phyloP scores from a whole-genome alignment of 2,797 vertebrate genomes.

The Diceros bicornis region DNA sequence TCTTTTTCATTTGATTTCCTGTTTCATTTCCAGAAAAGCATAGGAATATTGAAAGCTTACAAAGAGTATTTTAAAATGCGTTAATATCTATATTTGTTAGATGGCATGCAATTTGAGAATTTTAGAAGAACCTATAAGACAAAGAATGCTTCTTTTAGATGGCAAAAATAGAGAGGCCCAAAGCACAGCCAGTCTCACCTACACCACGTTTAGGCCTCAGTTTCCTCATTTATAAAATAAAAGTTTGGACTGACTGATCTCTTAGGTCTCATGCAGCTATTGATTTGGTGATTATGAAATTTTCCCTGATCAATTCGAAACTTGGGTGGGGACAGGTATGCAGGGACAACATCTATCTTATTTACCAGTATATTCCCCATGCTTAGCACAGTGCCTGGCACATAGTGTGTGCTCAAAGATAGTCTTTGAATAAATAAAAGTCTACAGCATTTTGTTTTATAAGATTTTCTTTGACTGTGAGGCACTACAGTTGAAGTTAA shows the following conservation, averaged over 20 bases:
- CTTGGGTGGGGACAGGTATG: neutral
- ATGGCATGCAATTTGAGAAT: neutral
- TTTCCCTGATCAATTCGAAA: neutral
- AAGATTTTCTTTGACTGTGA: slow-evolving; percentile 31
- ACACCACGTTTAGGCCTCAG: neutral
- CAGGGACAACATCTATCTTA: neutral
- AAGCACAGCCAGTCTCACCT: neutral
- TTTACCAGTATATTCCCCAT: neutral
- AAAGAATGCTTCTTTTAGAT: neutral
- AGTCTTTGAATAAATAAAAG: neutral
- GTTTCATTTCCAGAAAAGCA: slow-evolving; percentile 72
- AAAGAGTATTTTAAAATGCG: slow-evolving; percentile 54
- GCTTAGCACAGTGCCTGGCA: neutral
- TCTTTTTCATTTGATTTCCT: slow-evolving; percentile 60
- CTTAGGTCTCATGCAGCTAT: neutral
- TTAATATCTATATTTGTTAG: slow-evolving; percentile 2
- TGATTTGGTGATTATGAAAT: neutral
- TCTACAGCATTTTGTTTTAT: neutral
- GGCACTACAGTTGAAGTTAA: neutral
- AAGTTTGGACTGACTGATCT: neutral
- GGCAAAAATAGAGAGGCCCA: neutral
- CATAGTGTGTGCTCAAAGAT: neutral
- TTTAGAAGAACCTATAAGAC: neutral
- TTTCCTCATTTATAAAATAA: slow-evolving; percentile 30
- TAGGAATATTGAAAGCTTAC: neutral